A percentile compares a stretch with the other conserved stretches of the same genome.
These are phyloP conservation scores for Drosophila fuyamai DNA, from an alignment of 1,140 invertebrate species.

Conservation along the genomic window DNA sequence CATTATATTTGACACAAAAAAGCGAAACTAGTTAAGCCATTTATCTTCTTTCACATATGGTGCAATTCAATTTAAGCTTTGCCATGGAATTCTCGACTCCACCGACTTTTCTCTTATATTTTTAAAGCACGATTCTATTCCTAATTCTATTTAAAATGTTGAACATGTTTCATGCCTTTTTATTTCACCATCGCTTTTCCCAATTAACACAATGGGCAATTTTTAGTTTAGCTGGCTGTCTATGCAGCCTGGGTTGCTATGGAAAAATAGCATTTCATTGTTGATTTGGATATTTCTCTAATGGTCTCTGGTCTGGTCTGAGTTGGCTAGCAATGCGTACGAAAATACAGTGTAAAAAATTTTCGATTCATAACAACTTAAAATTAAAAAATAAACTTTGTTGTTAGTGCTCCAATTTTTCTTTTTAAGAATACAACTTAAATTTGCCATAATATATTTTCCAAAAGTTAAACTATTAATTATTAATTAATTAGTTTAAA, in stretches of 20 bases:
- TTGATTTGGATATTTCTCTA: constrained; percentile 58
- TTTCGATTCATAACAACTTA: background rate
- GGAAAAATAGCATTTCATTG: constrained; percentile 51
- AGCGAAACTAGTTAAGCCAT: background rate
- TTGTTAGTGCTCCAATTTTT: no score
- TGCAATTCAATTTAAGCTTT: no score
- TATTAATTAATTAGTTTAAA: no score
- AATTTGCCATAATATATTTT: no score
- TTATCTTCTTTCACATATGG: no score
- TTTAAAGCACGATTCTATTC: background rate
- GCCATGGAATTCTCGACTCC: background rate
- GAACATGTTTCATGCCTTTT: background rate
- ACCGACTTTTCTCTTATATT: background rate
- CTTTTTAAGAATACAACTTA: no score
- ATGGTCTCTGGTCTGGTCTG: constrained; percentile 24
- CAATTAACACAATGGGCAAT: constrained; percentile 13
- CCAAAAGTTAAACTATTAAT: no score
- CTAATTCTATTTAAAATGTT: background rate
- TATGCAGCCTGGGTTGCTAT: background rate
- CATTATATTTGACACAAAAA: background rate
- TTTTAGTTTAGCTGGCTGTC: background rate
- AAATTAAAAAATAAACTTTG: no score
- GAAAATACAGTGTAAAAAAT: background rate
- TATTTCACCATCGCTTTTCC: constrained; percentile 4
- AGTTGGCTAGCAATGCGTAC: background rate